Base-by-base conservation (phyloP, 2,888 invertebrate genomes). In the Chromoteleia sp. region DNA sequence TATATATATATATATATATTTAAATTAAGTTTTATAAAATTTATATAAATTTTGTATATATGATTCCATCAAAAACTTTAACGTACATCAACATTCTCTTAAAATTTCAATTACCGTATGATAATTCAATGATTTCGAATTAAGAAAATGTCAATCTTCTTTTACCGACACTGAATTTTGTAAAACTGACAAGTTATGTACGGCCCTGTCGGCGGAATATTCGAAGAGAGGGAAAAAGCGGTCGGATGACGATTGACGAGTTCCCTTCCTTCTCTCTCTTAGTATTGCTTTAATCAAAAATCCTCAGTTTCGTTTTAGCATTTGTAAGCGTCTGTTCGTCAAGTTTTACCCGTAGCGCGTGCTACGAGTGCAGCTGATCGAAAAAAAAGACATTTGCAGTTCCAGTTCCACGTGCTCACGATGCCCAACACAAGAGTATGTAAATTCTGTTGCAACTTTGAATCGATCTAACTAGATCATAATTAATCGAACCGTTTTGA, bases 221-320 rank as follows among this genome's bases (percentile, higher is more conserved):
- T 67, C 59, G 67, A 59, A 73, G 78, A 73, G 78, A 67, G 78
- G 78, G 78, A 78, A 79, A 75, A 79, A 56, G 73, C 71, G 63
- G 67, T 79, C 78, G 78, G 73, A 74, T 74, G 73, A 79, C 79
- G 79, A 79, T 74, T 79, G 73, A 79, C 79, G 79, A 73, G 67
- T 61, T 79, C 50, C 73, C 73, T 73, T 59, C 73, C 73, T 63
- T 45, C 68, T 50, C 67, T 21, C 36, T 52, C 50, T 56, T 21
- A 45, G 67, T 61, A 39, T 74, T 41, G 73, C 54, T 79, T 79
- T 74, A 79, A 79, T 79, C 59, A 79, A 79, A 79, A 79, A 79
- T 79, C 30, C 59, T 74, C 79, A 79, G 79, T 73, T 74, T 79
- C 54, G 73, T 74, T 67, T 36, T 59, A 79, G 67, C 79, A 61